phyloP scores from a whole-genome alignment of 2,888 invertebrate species.

The Plebejus argus region DNA sequence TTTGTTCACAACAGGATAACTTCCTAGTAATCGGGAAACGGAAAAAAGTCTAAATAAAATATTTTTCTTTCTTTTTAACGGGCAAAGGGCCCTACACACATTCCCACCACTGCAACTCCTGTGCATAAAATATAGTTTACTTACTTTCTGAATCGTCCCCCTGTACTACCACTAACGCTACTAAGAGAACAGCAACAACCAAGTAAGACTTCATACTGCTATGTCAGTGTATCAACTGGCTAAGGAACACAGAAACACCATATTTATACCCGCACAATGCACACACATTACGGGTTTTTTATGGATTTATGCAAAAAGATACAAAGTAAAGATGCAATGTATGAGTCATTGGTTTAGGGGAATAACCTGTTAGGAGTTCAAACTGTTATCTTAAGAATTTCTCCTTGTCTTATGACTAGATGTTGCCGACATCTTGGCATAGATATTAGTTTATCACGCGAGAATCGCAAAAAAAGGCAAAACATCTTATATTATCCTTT shows the following conservation, averaged over 20 bases:
- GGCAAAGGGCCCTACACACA: too few relatives aligned
- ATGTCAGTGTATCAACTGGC: background rate
- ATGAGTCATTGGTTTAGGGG: background rate
- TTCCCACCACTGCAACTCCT: too few relatives aligned
- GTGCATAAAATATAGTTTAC: background rate
- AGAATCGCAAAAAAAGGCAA: too few relatives aligned
- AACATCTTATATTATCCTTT: too few relatives aligned
- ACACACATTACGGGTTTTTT: background rate
- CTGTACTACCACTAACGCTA: background rate
- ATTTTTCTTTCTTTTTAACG: too few relatives aligned
- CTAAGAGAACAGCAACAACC: background rate
- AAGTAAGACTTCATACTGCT: background rate
- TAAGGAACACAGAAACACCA: background rate
- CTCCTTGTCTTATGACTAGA: background rate
- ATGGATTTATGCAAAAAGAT: background rate
- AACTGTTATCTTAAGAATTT: background rate
- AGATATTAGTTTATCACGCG: too few relatives aligned
- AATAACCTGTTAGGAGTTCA: background rate
- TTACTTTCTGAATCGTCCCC: background rate
- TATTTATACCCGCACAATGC: background rate
- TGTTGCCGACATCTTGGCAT: too few relatives aligned
- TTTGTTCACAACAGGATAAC: too few relatives aligned
- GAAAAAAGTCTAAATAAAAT: too few relatives aligned
- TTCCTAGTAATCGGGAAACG: too few relatives aligned
- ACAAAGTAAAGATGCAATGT: background rate